A percentile compares a stretch with the other conserved stretches of the same genome.
These are phyloP conservation scores for Ophion ventricosus DNA, from an alignment of 2,888 invertebrate genomes.

Conservation along the genomic window DNA sequence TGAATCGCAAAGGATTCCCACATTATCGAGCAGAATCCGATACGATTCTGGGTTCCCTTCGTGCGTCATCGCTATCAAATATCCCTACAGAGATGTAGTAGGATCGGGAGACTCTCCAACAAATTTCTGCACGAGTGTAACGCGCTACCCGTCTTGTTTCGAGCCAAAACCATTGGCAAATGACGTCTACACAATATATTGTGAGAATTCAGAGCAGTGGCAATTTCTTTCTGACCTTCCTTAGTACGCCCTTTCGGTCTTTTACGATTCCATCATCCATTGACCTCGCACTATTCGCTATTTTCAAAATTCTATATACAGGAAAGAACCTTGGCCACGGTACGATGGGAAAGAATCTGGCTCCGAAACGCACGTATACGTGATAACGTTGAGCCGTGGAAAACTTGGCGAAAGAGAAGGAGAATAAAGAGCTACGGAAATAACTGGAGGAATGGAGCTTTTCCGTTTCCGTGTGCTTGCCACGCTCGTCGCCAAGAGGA, in stretches of 20 bases:
- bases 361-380: not conserved
- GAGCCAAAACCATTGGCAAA: not conserved
- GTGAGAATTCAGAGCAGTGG: not conserved
- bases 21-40: no score
- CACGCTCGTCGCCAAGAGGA: conserved; percentile 27
- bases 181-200: not conserved
- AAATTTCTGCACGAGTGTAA: not conserved
- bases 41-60: no score
- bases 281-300: not conserved
- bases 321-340: not conserved
- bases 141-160: not conserved
- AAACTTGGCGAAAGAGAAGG: not conserved
- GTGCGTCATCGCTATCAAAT: no score
- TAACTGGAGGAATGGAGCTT: conserved; percentile 20
- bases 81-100: no score
- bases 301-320: not conserved
- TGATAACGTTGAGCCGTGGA: not conserved
- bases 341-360: not conserved
- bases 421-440: conserved; percentile 28
- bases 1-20: no score
- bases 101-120: no score
- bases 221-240: not conserved
- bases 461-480: conserved; percentile 44
- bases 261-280: not conserved
- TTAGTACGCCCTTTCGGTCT: not conserved